Conservation (phyloP, 2,797 vertebrate species). For the Arremon aurantiirostris region DNA sequence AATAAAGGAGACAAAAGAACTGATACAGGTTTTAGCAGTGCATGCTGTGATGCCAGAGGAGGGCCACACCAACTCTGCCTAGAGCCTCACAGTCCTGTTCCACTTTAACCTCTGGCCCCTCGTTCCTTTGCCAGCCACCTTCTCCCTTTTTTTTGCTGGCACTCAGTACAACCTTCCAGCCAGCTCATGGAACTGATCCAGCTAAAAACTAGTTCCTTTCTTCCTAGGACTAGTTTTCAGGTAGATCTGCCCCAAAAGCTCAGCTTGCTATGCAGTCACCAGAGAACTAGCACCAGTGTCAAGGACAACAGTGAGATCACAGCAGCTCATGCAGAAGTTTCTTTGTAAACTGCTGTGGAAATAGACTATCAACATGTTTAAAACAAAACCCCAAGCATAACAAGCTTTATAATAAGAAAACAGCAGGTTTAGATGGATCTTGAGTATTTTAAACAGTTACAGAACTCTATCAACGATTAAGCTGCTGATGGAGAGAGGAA, state of each 20-base stretch:
- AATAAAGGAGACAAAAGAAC: neutral
- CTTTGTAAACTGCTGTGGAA: neutral
- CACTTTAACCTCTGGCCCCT: neutral
- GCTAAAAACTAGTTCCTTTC: neutral
- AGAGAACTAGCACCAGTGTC: neutral
- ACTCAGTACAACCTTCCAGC: neutral
- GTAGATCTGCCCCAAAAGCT: neutral
- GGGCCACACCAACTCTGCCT: neutral
- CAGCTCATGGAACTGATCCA: neutral
- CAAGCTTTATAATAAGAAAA: neutral
- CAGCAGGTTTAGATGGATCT: neutral
- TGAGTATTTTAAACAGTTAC: neutral
- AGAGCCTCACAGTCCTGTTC: neutral
- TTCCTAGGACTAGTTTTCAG: neutral
- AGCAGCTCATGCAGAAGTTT: neutral
- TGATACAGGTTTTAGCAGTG: neutral
- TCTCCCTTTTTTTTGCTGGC: neutral
- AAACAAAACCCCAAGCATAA: neutral
- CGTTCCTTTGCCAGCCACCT: neutral
- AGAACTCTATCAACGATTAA: neutral
- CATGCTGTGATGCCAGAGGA: neutral
- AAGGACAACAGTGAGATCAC: neutral
- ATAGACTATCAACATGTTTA: neutral
- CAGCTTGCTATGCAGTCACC: neutral
- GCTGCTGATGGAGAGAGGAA: neutral